These are phyloP conservation scores for Lepidocyrtoides sp. DNA, from an alignment of 2,888 invertebrate genomes.

Conservation along the genomic window DNA sequence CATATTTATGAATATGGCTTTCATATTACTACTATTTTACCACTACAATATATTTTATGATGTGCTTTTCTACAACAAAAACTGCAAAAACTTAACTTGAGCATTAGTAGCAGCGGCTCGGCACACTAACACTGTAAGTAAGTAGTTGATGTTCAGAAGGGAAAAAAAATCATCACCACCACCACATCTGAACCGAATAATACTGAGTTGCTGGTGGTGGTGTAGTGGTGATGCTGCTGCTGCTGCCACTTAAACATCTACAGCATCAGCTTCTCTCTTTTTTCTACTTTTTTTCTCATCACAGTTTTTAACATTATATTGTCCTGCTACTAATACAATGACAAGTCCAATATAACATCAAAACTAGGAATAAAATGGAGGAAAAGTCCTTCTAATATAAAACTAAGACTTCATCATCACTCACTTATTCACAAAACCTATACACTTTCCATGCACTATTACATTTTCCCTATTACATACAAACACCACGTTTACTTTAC, in stretches of 20 bases:
- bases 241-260: neutral
- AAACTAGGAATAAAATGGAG: conserved; percentile 5
- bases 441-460: neutral
- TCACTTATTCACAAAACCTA: conserved; percentile 48
- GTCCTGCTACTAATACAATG: neutral
- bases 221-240: conserved; percentile 9
- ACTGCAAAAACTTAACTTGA: conserved; percentile 40
- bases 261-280: neutral
- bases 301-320: neutral
- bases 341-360: conserved; percentile 1
- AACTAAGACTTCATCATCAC: conserved; percentile 60
- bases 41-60: conserved; percentile 66
- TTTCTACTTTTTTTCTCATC: neutral
- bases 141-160: conserved; percentile 23
- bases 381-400: conserved; percentile 19
- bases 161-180: conserved; percentile 58
- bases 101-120: conserved; percentile 44
- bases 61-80: conserved; percentile 53
- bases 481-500: neutral
- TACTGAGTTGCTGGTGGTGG: conserved; percentile 29
- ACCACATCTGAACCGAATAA: conserved; percentile 42
- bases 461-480: neutral
- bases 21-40: conserved; percentile 62
- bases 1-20: conserved; percentile 78
- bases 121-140: neutral